Base-by-base conservation (phyloP, 37 sponge, comb jelly and placozoan species). In the Theonella swinhoei region DNA sequence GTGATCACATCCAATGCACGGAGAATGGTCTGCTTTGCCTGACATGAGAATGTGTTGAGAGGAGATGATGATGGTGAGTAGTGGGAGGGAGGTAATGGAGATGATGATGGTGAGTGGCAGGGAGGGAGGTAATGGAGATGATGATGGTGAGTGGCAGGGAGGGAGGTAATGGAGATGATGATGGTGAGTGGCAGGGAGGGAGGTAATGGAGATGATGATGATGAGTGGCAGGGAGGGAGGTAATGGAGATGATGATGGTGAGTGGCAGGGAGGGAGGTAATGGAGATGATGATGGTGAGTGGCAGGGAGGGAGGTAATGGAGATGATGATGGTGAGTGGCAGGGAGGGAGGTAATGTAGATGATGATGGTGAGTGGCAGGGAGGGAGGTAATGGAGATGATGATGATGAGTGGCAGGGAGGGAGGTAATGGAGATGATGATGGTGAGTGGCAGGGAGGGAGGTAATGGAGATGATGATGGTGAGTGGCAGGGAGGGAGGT, bases 1-100 rank as follows among this genome's bases (percentile, higher is more conserved):
- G 96, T 94, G 39, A 98, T 80, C 36, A 98, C 77, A 76, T 98
- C 98, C 0, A 95, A 54, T 0, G 94, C 86, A 68, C 91, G 42
- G 33, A 87, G 62, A 23, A 93, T 86, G 38, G 85, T 65, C 5
- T 65, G 5, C 29, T 65, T 65, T n/a, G 19, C 66, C 66, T 29
- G 7, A 26, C 7, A 58, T 9, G 39, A 72, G 33, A 34, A 70
- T 23, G 71, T 30, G 71, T 7, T 30, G 71, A 31, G 71, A 70
- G 71, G 76, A 40, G 47, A 1, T 42, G 5, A 4, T 5, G 76
- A 40, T 3, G 26, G 47, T n/a, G 54, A 39, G 26, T 25, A 31
- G 26, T 42, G 40, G 76, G 30, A 11, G 43, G 3, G 59, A 47
- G 40, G 76, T 31, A 47, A 30, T 24, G 59, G 26, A 40, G 54